phyloP scores from a whole-genome alignment of 2,113 vertebrate species.

The Genyomyrus donnyi region DNA sequence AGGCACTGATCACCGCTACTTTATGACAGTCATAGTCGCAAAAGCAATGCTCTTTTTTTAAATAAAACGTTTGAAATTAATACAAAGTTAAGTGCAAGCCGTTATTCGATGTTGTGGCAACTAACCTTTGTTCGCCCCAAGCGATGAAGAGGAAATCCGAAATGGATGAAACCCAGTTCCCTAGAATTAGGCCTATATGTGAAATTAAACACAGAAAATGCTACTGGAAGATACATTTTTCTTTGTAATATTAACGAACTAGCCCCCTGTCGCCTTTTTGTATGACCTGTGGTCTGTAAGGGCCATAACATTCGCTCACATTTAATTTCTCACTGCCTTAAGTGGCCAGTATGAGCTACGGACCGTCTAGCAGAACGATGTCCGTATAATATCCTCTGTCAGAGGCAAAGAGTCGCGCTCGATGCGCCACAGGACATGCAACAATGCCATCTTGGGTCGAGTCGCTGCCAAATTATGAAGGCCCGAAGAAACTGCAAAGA shows the following conservation, averaged over 20 bases:
- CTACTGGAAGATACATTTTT: background rate
- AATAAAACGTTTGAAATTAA: background rate
- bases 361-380: background rate
- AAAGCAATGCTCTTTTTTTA: background rate
- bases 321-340: background rate
- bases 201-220: background rate
- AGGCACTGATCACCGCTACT: background rate
- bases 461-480: background rate
- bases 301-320: background rate
- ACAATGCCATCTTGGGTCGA: background rate
- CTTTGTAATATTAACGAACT: background rate
- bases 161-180: background rate
- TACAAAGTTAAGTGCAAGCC: background rate
- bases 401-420: background rate
- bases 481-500: slow-evolving; percentile 3
- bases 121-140: background rate
- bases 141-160: background rate
- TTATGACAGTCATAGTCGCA: background rate
- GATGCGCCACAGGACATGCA: background rate
- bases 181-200: background rate
- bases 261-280: background rate
- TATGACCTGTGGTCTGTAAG: background rate
- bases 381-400: background rate
- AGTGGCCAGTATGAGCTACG: background rate
- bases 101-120: background rate